These are phyloP conservation scores for Athene cunicularia DNA, from an alignment of 2,113 vertebrate genomes.

Conservation along the genomic window DNA sequence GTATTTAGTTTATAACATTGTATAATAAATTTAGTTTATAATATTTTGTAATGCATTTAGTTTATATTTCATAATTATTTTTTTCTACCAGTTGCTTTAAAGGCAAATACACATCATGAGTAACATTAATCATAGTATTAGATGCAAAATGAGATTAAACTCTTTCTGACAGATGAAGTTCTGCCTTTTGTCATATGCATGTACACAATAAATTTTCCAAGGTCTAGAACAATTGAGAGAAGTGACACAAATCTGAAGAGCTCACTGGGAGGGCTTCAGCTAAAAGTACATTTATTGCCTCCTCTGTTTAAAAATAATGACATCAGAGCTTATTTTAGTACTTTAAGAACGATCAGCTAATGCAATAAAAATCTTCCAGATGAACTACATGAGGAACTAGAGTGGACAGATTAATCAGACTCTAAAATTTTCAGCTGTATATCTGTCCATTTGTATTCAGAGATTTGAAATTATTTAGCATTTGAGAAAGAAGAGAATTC, in stretches of 20 bases:
- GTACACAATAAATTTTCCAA: neutral
- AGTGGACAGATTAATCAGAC: neutral
- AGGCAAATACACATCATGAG: neutral
- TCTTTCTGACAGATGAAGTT: neutral
- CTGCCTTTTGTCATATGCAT: neutral
- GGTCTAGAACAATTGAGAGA: neutral
- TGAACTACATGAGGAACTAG: neutral
- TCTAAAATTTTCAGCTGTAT: neutral
- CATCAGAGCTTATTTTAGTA: neutral
- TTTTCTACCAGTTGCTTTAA: neutral
- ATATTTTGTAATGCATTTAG: neutral
- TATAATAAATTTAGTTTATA: neutral
- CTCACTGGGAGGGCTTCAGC: neutral
- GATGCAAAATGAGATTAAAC: neutral
- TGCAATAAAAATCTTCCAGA: neutral
- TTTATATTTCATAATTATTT: neutral
- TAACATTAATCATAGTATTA: neutral
- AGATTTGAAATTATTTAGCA: neutral
- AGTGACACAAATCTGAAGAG: neutral
- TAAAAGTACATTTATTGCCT: neutral
- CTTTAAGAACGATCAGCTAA: neutral
- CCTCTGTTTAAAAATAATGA: neutral
- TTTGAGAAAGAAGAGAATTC: neutral
- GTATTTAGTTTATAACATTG: neutral
- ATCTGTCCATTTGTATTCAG: neutral